Percentiles rank a stretch among this genome's conserved stretches.
Evolutionary conservation across 2,888 invertebrate species (phyloP).

Genomic region (Zhuqinia jingwanae): DNA sequence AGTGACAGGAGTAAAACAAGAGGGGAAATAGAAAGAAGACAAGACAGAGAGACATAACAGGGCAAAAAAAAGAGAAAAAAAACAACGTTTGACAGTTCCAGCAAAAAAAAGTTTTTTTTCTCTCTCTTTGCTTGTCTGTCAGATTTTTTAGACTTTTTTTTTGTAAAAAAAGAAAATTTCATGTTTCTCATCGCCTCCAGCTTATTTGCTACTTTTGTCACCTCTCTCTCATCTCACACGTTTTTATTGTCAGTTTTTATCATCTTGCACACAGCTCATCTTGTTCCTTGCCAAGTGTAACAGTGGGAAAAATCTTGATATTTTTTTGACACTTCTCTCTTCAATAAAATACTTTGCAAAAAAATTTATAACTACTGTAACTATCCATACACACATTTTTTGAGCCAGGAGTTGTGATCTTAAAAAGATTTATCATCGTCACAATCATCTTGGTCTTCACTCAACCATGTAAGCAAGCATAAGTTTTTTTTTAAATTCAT

Average conservation of each 20-base stretch:
- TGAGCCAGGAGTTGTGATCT: neutral
- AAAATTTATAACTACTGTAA: neutral
- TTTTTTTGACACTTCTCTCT: constrained; percentile 29
- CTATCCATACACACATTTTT: neutral
- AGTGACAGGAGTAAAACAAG: constrained; percentile 49
- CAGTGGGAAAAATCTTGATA: constrained; percentile 7
- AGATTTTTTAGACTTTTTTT: constrained; percentile 39
- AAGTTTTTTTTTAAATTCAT: constrained; percentile 47
- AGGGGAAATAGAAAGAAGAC: neutral
- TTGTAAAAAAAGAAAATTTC: constrained; percentile 35
- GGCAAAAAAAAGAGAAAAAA: constrained; percentile 5
- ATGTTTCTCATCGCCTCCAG: constrained; percentile 65
- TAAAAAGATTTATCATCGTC: constrained; percentile 57
- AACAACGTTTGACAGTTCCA: constrained; percentile 60
- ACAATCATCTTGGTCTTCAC: constrained; percentile 15
- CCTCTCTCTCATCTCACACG: constrained; percentile 25
- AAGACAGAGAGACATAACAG: neutral
- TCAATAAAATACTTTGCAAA: constrained; percentile 35
- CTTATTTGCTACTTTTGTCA: constrained; percentile 39
- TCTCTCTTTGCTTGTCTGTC: neutral
- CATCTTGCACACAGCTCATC: neutral
- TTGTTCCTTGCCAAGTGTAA: neutral
- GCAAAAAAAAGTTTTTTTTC: constrained; percentile 26
- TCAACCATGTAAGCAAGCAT: constrained; percentile 47
- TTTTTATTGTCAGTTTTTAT: constrained; percentile 27